Base-by-base conservation (phyloP, 2,888 invertebrate species). In the Heliconius aoede region DNA sequence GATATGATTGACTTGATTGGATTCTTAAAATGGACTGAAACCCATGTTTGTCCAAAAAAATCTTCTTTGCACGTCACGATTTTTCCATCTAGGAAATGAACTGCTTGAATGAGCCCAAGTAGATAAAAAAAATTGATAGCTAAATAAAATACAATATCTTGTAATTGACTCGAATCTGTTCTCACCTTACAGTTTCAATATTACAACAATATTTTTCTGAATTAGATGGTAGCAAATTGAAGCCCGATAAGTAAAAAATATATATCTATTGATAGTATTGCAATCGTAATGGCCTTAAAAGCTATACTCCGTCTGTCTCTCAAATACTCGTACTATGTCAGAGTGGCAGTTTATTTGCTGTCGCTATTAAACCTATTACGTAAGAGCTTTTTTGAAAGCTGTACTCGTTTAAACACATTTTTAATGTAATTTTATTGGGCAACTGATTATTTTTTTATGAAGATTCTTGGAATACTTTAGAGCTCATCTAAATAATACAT, bases 221-320 rank as follows among this genome's bases (percentile, higher is more conserved):
- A 32, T 4, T 32, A 36, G 13, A 24, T 8, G 15, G 55, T 55
- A 55, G n/a, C 3, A 69, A 55, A 30, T 8, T 32, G 24, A 55
- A 69, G 11, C 8, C 30, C n/a, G 55, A 55, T 8, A 69, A 69
- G 55, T 72, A 60, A 72, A 60, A 71, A 36, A 60, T 40, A 40
- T 24, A 40, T n/a, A 60, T 7, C 26, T 72, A 72, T 61, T 60
- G 21, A 61, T 61, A 40, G 40, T 72, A 61, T 72, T 72, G 72
- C 26, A 72, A 32, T 60, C 58, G 72, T 26, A 72, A 60, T 72
- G 40, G 72, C 72, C 60, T 72, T 72, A 61, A 72, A 72, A 72
- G 72, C 72, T 72, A 40, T 72, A 9, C 68, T 26, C 24, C 40
- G 21, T 61, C 61, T 72, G 72, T 40, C 24, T 72, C 72, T 61